Conservation (phyloP, 2,888 invertebrate species). For the Caenorhabditis parvicauda region DNA sequence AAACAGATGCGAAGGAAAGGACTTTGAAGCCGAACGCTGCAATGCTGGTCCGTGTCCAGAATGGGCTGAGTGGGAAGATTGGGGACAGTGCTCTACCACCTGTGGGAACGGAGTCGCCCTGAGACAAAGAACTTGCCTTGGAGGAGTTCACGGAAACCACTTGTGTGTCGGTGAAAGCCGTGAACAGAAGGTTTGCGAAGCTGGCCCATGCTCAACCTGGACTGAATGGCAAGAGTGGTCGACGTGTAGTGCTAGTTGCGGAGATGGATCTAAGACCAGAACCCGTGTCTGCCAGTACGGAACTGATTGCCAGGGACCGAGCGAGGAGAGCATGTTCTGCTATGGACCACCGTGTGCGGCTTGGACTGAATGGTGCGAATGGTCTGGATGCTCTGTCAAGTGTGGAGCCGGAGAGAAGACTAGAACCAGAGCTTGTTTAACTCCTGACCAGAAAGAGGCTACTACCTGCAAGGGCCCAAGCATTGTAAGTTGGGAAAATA, state of each 20-base stretch:
- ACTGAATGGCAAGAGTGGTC: constrained; percentile 52
- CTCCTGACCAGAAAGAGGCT: constrained; percentile 41
- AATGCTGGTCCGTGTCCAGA: constrained; percentile 51
- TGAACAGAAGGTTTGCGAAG: constrained; percentile 37
- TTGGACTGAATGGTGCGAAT: constrained; percentile 54
- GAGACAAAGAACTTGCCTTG: constrained; percentile 45
- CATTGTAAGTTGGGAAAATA: constrained; percentile 21
- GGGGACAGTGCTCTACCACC: constrained; percentile 47
- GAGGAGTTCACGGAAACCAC: constrained; percentile 41
- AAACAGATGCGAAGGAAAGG: constrained; percentile 50
- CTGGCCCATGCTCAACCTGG: constrained; percentile 50
- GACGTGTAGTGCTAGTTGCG: constrained; percentile 46
- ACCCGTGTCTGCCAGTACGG: constrained; percentile 50
- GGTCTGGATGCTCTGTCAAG: constrained; percentile 44
- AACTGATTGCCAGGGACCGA: constrained; percentile 52
- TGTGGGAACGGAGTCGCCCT: constrained; percentile 47
- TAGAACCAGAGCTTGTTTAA: constrained; percentile 44
- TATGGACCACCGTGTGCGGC: constrained; percentile 51
- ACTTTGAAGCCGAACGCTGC: constrained; percentile 46
- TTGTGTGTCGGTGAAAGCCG: constrained; percentile 40
- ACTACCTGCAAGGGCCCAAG: constrained; percentile 47
- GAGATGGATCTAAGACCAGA: constrained; percentile 47
- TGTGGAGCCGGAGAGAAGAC: constrained; percentile 50
- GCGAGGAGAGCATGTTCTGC: constrained; percentile 52
- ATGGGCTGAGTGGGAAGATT: constrained; percentile 50